phyloP scores from a whole-genome alignment of 2,888 invertebrate species.

The Eremobia ochroleuca region DNA sequence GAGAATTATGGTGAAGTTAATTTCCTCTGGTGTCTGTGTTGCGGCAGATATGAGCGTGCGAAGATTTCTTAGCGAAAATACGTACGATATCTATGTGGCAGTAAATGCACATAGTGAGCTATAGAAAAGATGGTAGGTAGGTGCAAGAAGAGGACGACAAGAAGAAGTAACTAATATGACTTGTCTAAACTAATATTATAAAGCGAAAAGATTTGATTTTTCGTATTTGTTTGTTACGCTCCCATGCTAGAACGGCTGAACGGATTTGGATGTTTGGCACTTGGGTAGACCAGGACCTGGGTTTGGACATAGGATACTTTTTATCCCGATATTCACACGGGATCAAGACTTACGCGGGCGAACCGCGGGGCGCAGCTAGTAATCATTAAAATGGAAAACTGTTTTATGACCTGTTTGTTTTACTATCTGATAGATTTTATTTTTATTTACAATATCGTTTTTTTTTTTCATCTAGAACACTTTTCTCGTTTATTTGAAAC shows the following conservation, averaged over 20 bases:
- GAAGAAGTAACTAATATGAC: no score
- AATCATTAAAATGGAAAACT: no score
- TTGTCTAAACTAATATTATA: background rate
- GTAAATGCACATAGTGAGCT: background rate
- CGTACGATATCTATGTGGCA: background rate
- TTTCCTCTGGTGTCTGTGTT: slow-evolving; percentile 22
- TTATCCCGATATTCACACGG: no score
- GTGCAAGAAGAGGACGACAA: no score
- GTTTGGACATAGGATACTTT: no score
- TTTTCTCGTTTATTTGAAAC: background rate
- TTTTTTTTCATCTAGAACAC: background rate
- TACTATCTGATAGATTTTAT: background rate
- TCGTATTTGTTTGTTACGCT: no score
- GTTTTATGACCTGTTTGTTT: background rate
- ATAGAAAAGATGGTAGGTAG: background rate
- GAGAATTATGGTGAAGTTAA: slow-evolving; percentile 28
- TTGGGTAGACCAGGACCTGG: no score
- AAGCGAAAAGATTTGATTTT: no score
- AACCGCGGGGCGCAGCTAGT: no score
- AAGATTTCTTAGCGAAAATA: slow-evolving; percentile 15
- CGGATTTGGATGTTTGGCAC: no score
- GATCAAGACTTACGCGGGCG: no score
- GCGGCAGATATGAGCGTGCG: background rate
- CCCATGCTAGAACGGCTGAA: no score
- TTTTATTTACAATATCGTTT: background rate